Percentiles rank a stretch among this genome's conserved stretches.
Conservation (phyloP, 1,140 invertebrate species). For the Holcopasites calliopsidis region DNA sequence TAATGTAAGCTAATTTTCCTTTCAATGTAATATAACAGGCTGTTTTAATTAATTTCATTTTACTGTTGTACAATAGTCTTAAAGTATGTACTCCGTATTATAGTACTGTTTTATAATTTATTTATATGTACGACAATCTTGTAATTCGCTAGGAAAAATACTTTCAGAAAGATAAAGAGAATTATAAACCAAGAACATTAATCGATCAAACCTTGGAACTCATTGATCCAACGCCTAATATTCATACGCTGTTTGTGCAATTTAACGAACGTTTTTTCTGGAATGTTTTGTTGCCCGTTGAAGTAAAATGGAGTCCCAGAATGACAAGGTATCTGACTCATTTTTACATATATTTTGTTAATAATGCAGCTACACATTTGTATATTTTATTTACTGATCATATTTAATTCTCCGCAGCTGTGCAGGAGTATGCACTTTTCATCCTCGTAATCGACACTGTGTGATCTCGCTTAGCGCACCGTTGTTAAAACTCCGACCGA, state of each 20-base stretch:
- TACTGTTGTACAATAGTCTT: too few relatives aligned
- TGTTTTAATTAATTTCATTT: not conserved
- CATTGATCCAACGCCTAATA: constrained; percentile 96
- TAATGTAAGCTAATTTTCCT: constrained; percentile 56
- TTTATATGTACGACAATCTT: too few relatives aligned
- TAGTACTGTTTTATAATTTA: constrained; percentile 3
- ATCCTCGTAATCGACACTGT: constrained; percentile 88
- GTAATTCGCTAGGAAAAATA: too few relatives aligned
- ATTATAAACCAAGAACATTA: constrained; percentile 77
- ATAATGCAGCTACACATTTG: not conserved
- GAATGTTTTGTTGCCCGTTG: constrained; percentile 86
- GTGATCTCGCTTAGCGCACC: constrained; percentile 93
- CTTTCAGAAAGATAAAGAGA: constrained; percentile 55
- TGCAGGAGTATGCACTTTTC: constrained; percentile 91
- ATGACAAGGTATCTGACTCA: constrained; percentile 89
- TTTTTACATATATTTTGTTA: not conserved
- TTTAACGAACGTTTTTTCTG: constrained; percentile 95
- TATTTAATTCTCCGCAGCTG: constrained; percentile 79
- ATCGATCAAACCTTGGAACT: constrained; percentile 87
- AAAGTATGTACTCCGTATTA: constrained; percentile 1
- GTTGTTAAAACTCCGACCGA: constrained; percentile 92
- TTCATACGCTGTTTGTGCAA: constrained; percentile 90
- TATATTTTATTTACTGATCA: constrained; percentile 13
- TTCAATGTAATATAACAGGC: not conserved
- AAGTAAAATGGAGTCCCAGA: constrained; percentile 95